Percentiles rank a stretch among this genome's conserved stretches.
Conservation (phyloP, 2,888 invertebrate genomes). For the Drosophila nigricruria region DNA sequence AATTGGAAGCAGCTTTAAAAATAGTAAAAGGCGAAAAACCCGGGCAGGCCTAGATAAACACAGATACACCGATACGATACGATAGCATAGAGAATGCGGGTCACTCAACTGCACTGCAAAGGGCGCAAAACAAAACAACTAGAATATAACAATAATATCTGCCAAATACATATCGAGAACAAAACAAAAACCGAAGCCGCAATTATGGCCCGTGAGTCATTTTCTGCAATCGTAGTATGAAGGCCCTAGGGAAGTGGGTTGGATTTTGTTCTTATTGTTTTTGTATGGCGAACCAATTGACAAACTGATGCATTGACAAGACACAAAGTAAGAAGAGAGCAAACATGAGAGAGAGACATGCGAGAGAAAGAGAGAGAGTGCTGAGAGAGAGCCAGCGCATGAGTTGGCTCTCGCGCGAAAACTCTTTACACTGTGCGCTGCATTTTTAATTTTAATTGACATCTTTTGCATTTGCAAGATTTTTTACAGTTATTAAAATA, state of each 20-base stretch:
- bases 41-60: slow-evolving; percentile 64
- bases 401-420: slow-evolving; percentile 2
- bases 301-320: slow-evolving; percentile 61
- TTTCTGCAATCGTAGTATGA: slow-evolving; percentile 67
- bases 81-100: slow-evolving; percentile 46
- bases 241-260: slow-evolving; percentile 48
- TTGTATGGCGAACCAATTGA: slow-evolving; percentile 56
- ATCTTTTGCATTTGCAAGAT: slow-evolving; percentile 70
- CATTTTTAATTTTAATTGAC: slow-evolving; percentile 58
- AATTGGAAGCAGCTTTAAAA: slow-evolving; percentile 58
- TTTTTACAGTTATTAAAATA: slow-evolving; percentile 64
- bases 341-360: slow-evolving; percentile 13
- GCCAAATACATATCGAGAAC: slow-evolving; percentile 38
- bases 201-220: slow-evolving; percentile 67
- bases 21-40: slow-evolving; percentile 58
- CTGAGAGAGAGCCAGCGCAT: not conserved
- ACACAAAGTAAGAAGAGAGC: slow-evolving; percentile 22
- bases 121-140: slow-evolving; percentile 19
- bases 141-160: slow-evolving; percentile 12
- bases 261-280: slow-evolving; percentile 12
- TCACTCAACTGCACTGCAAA: slow-evolving; percentile 49
- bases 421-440: slow-evolving; percentile 52
- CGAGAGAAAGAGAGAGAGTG: slow-evolving; percentile 11
- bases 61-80: slow-evolving; percentile 22
- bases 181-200: slow-evolving; percentile 61